Base-by-base conservation (phyloP, 2,113 vertebrate genomes). In the Phrynocephalus versicolor region DNA sequence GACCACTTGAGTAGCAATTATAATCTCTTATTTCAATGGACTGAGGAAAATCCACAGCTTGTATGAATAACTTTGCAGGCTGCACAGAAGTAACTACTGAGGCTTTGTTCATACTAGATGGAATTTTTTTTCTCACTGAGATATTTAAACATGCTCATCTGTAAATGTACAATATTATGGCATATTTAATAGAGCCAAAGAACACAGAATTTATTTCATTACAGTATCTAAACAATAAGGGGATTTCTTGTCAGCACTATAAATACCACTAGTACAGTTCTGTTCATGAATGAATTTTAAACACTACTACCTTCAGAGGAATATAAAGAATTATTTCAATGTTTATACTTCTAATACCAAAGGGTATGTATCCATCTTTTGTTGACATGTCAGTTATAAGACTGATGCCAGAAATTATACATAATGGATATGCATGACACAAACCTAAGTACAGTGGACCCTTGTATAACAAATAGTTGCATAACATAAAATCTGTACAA, bases 281-380 rank as follows among this genome's bases (percentile, higher is more conserved):
- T 82, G 81, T 73, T 82, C 72, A 73, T 73, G 70, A 82, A 60
- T 82, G 60, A 65, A n/a, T 80, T 80, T 82, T 60, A 82, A 69
- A 82, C 55, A 60, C 55, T 58, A 72, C 58, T 39, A 39, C 18
- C 16, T 73, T 82, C 55, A 82, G 25, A 55, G 30, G 55, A 69
- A 70, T 60, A 72, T 73, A 72, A 82, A 72, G 69, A 72, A 82
- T 60, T n/a, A 3, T 82, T 73, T 73, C 33, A 37, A 16, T 82
- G 35, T 58, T 82, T 82, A 73, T 37, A 73, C 35, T 73, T 70
- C 71, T 82, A 37, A 71, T 69, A 57, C 45, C 51, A 82, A 6
- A 57, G 67, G 30, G 57, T 82, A 33, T 73, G 33, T 30, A 72
- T 19, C 14, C 67, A 57, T 55, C 81, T 27, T 71, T 82, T 82